A percentile compares a stretch with the other conserved stretches of the same genome.
phyloP scores from a whole-genome alignment of 2,113 vertebrate species.

The Cinclus mexicanus region DNA sequence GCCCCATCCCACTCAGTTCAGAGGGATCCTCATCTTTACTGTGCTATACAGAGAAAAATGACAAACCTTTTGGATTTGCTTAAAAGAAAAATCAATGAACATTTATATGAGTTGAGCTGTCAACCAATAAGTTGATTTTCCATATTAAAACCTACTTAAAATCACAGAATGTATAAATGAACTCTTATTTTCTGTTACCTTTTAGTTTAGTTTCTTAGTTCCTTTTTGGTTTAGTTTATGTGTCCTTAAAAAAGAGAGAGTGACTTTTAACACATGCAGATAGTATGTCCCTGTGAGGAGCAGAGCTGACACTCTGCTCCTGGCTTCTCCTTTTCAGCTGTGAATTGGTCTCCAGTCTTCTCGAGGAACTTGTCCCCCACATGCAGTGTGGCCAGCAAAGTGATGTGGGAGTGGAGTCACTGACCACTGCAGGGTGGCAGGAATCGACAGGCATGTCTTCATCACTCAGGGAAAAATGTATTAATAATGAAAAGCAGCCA shows the following conservation, averaged over 20 bases:
- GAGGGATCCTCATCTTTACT: background rate
- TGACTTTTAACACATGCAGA: background rate
- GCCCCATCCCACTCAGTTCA: fast-evolving
- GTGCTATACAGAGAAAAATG: background rate
- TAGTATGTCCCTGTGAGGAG: background rate
- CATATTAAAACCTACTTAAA: background rate
- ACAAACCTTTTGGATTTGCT: background rate
- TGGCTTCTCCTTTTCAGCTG: background rate
- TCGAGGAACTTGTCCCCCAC: fast-evolving
- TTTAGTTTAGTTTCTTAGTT: background rate
- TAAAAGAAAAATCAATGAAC: background rate
- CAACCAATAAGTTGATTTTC: background rate
- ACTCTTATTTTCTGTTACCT: background rate
- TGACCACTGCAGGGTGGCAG: background rate
- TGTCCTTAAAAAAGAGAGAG: background rate
- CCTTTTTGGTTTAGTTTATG: background rate
- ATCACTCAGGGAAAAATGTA: background rate
- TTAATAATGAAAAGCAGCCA: background rate
- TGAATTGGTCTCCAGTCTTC: background rate
- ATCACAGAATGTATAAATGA: background rate
- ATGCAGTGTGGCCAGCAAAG: fast-evolving
- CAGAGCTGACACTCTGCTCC: background rate
- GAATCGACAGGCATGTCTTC: background rate
- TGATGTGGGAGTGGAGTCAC: background rate
- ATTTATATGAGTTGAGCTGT: background rate